Percentiles rank a stretch among this genome's conserved stretches.
phyloP scores from a whole-genome alignment of 2,113 vertebrate genomes.

The Salvelinus fontinalis region DNA sequence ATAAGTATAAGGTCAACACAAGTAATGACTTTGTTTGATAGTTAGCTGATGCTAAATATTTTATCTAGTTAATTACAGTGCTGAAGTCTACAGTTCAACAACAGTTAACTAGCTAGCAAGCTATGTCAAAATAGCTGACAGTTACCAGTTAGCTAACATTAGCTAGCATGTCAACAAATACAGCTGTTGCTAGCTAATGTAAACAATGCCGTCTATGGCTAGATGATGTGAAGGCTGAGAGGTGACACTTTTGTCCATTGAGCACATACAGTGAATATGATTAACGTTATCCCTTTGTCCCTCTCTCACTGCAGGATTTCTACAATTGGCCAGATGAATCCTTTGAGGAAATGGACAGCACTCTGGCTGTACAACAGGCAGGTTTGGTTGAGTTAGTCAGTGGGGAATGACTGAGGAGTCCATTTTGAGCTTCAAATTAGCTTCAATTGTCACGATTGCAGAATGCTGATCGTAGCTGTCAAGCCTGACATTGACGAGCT shows the following conservation, averaged over 20 bases:
- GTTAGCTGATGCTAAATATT: background rate
- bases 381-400: slow-evolving; percentile 65
- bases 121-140: no score
- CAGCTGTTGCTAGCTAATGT: no score
- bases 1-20: no score
- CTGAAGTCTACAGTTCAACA: background rate
- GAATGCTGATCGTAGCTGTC: background rate
- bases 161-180: no score
- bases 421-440: background rate
- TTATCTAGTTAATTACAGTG: background rate
- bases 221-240: background rate
- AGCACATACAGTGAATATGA: background rate
- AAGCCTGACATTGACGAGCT: background rate
- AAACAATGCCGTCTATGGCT: no score
- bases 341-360: slow-evolving; percentile 99
- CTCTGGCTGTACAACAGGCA: slow-evolving; percentile 98
- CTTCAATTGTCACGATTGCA: background rate
- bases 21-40: no score
- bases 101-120: background rate
- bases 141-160: no score
- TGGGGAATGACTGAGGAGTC: no score
- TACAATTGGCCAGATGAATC: slow-evolving; percentile 99
- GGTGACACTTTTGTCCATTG: background rate
- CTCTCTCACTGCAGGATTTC: slow-evolving; percentile 82
- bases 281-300: background rate